Conservation (phyloP, 2,888 invertebrate genomes). For the Pseudolycoriella hygida region DNA sequence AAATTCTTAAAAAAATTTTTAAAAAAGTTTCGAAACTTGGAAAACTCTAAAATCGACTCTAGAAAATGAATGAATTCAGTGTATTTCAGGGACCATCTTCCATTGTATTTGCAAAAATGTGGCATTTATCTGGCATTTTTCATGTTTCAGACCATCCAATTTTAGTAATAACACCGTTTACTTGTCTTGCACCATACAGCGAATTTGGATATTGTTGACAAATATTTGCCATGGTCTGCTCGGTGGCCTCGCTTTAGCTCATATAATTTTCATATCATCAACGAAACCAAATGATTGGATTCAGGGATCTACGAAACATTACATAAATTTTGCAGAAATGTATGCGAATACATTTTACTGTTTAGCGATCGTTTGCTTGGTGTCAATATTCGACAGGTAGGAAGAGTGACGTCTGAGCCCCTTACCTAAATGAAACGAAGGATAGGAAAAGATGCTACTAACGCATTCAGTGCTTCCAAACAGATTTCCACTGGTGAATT, state of each 20-base stretch:
- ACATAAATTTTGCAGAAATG: slow-evolving; percentile 27
- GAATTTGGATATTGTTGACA: slow-evolving; percentile 34
- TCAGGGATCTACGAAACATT: slow-evolving; percentile 22
- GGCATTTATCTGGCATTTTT: too few relatives aligned
- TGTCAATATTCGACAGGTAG: slow-evolving; percentile 39
- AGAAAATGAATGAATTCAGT: too few relatives aligned
- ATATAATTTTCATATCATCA: slow-evolving; percentile 26
- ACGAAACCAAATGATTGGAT: slow-evolving; percentile 28
- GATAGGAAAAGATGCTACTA: too few relatives aligned
- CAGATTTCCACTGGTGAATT: too few relatives aligned
- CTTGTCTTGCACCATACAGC: slow-evolving; percentile 31
- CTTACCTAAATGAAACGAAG: too few relatives aligned
- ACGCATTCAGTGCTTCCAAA: too few relatives aligned
- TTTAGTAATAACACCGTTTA: slow-evolving; percentile 20
- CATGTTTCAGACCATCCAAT: not conserved
- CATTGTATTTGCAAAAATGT: too few relatives aligned
- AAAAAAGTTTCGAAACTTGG: too few relatives aligned
- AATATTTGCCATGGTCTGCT: slow-evolving; percentile 37
- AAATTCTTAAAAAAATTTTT: too few relatives aligned
- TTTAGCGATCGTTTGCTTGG: slow-evolving; percentile 33
- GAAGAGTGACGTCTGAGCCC: slow-evolving; percentile 12
- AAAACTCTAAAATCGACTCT: too few relatives aligned
- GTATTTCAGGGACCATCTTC: too few relatives aligned
- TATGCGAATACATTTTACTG: slow-evolving; percentile 33
- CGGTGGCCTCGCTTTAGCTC: slow-evolving; percentile 32